Base-by-base conservation (phyloP, 2,888 invertebrate genomes). In the Crocallis elinguaria region DNA sequence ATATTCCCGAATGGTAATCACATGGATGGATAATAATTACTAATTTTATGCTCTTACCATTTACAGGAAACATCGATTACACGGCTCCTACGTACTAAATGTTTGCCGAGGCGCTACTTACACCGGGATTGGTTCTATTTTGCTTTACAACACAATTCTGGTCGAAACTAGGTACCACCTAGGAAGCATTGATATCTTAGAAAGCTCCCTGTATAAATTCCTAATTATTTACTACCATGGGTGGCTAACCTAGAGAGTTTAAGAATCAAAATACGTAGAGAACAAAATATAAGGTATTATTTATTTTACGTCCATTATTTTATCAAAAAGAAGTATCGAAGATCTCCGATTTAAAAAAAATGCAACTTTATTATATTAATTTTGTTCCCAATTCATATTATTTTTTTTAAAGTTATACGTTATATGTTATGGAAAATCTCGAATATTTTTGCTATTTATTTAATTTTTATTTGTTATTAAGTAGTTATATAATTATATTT, bases 11-110 rank as follows among this genome's bases (percentile, higher is more conserved):
- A n/a, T n/a, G n/a, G n/a, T n/a, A n/a, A n/a, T n/a, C n/a, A n/a
- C n/a, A n/a, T n/a, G n/a, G n/a, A n/a, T n/a, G n/a, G n/a, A n/a
- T n/a, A n/a, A 19, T 3, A 7, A 27, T n/a, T n/a, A 1, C 27
- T 9, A 9, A 27, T n/a, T n/a, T n/a, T 9, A 27, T n/a, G 1
- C 33, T 52, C 49, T 64, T 57, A 53, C 44, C 50, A 43, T 60
- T 92, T 92, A 48, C 92, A 93, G 94, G 93, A 70, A 93, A 94
- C 75, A 93, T 93, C 62, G 95, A 95, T 79, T 95, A 95, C 84
- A 94, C 95, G 72, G 94, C 95, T 42, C 95, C 95, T 44, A 94
- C 95, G 62, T 95, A 95, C 77, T 95, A 94, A 93, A 67, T n/a
- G 12, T 27, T 6, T 11, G 11, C 11, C 2, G 17, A 36, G 6